Conservation (phyloP, 2,888 invertebrate species). For the Chelonus formosanus region DNA sequence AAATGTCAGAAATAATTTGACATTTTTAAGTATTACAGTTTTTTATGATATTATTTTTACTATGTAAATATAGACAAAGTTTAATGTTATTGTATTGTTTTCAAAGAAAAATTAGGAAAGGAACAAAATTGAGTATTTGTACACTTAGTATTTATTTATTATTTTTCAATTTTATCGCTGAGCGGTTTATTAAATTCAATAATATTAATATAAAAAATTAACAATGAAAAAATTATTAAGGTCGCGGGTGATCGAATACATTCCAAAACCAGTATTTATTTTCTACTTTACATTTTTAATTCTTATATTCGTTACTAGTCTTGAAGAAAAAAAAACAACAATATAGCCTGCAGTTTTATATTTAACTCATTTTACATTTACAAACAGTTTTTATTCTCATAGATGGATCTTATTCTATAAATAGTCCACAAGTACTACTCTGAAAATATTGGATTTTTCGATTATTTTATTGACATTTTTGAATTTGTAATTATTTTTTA, state of each 20-base stretch:
- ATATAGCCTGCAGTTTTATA: constrained; percentile 3
- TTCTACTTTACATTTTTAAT: constrained; percentile 30
- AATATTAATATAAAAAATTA: constrained; percentile 15
- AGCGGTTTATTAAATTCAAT: constrained; percentile 25
- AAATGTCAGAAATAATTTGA: constrained; percentile 21
- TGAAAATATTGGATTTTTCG: not conserved
- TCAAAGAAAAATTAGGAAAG: constrained; percentile 12
- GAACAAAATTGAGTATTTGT: constrained; percentile 37
- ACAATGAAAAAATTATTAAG: constrained; percentile 18
- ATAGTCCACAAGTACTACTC: too few relatives aligned
- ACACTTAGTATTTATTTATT: constrained; percentile 55
- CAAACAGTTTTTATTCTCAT: constrained; percentile 16
- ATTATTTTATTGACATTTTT: constrained; percentile 16
- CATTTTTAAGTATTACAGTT: constrained; percentile 39
- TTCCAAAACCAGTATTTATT: constrained; percentile 64
- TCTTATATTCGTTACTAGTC: constrained; percentile 23
- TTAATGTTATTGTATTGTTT: constrained; percentile 22
- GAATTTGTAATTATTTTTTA: not conserved
- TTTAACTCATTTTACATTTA: constrained; percentile 1
- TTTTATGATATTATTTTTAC: constrained; percentile 37
- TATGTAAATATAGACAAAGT: constrained; percentile 6
- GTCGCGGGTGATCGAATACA: constrained; percentile 45
- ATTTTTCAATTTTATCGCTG: constrained; percentile 23
- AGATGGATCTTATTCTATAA: not conserved
- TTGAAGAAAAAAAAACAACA: not conserved